phyloP scores from a whole-genome alignment of 2,888 invertebrate genomes.

The Catocala nupta region DNA sequence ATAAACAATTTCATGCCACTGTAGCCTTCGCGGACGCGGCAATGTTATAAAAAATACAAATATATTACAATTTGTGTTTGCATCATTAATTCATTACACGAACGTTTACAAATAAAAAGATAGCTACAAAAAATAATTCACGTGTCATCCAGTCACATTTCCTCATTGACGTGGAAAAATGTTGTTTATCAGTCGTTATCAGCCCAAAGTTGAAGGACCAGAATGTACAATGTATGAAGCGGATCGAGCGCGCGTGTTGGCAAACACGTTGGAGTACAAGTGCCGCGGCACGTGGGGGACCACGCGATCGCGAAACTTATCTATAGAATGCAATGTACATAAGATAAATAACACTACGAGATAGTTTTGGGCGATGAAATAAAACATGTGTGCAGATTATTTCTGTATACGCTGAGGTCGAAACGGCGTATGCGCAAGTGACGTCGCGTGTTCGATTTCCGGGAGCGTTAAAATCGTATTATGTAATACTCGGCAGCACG shows the following conservation, averaged over 20 bases:
- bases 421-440: too few relatives aligned
- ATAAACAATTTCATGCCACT: too few relatives aligned
- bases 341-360: not conserved
- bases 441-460: too few relatives aligned
- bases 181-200: conserved; percentile 23
- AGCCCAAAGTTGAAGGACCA: conserved; percentile 33
- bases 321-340: not conserved
- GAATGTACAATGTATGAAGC: not conserved
- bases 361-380: not conserved
- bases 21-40: too few relatives aligned
- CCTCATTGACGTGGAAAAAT: not conserved
- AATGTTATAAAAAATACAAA: too few relatives aligned
- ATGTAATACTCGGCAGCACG: too few relatives aligned
- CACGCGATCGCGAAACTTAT: conserved; percentile 1
- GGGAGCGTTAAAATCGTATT: too few relatives aligned
- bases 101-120: too few relatives aligned
- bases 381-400: not conserved
- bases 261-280: conserved; percentile 24
- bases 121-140: too few relatives aligned
- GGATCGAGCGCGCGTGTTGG: not conserved
- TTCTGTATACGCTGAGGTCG: not conserved
- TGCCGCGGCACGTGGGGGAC: conserved; percentile 23
- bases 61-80: too few relatives aligned
- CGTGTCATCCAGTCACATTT: not conserved
- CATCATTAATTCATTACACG: too few relatives aligned